These are phyloP conservation scores for Ophiothrix spiculata DNA, from an alignment of 35 echinoderm and acorn worm species.

Conservation along the genomic window DNA sequence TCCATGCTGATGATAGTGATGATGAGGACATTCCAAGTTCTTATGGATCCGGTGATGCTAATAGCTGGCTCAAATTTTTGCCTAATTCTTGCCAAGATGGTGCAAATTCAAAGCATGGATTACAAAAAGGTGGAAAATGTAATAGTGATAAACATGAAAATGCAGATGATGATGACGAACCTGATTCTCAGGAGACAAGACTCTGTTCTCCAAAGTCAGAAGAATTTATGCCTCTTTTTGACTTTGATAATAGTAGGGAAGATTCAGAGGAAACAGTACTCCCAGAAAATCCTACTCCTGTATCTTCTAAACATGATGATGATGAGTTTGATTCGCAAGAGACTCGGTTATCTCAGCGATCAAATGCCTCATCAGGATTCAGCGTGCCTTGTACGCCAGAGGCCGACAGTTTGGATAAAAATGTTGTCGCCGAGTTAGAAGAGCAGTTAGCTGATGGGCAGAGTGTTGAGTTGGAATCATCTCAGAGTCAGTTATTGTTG, in stretches of 20 bases:
- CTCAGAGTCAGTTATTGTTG: background rate
- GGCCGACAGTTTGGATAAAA: background rate
- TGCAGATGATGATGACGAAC: background rate
- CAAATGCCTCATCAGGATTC: background rate
- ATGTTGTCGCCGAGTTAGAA: background rate
- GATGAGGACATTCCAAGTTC: background rate
- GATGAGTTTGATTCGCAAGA: background rate
- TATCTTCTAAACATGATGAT: background rate
- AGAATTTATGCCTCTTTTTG: background rate
- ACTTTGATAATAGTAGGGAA: background rate
- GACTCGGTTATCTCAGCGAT: background rate
- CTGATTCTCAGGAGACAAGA: background rate
- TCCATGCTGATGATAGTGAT: background rate
- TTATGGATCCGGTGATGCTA: background rate
- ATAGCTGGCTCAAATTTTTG: background rate
- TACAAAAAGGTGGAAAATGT: background rate
- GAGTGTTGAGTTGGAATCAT: background rate
- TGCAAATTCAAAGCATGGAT: background rate
- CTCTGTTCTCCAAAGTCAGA: background rate
- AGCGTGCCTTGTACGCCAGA: background rate
- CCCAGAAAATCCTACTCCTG: background rate
- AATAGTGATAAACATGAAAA: background rate
- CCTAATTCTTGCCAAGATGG: background rate
- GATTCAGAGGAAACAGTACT: background rate
- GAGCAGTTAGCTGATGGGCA: background rate